Percentiles rank a stretch among this genome's conserved stretches.
Conservation (phyloP, 1,140 invertebrate species). For the Metopolophium dirhodum region DNA sequence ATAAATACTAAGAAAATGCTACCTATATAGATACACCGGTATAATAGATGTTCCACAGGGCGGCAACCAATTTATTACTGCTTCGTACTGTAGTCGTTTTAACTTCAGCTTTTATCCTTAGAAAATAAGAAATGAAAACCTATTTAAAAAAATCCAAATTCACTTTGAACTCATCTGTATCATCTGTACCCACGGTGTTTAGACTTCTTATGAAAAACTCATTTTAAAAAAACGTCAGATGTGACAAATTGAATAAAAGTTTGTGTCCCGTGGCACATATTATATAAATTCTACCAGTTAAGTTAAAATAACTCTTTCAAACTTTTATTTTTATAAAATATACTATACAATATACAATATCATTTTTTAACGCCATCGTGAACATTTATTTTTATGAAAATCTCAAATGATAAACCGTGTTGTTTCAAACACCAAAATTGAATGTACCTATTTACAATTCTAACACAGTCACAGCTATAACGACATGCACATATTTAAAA, state of each 20-base stretch:
- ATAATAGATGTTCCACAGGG: background rate
- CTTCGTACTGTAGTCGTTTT: background rate
- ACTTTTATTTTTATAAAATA: constrained; percentile 17
- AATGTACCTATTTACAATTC: background rate
- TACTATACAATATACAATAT: constrained; percentile 9
- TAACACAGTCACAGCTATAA: background rate
- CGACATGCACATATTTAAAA: background rate
- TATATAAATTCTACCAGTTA: background rate
- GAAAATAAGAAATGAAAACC: background rate
- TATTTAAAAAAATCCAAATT: constrained; percentile 30
- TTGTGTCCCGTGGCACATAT: constrained; percentile 12
- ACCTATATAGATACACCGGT: background rate
- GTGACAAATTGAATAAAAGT: constrained; percentile 12
- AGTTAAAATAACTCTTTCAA: background rate
- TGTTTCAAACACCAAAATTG: background rate
- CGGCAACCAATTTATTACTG: background rate
- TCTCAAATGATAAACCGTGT: background rate
- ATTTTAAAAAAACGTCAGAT: background rate
- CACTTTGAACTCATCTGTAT: background rate
- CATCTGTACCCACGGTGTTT: background rate
- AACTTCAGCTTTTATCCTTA: constrained; percentile 11
- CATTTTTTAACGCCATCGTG: background rate
- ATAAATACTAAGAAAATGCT: background rate
- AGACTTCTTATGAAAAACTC: constrained; percentile 1
- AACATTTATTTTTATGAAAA: background rate